These are phyloP conservation scores for Lepidotrigona ventralis DNA, from an alignment of 1,140 invertebrate genomes.

Conservation along the genomic window DNA sequence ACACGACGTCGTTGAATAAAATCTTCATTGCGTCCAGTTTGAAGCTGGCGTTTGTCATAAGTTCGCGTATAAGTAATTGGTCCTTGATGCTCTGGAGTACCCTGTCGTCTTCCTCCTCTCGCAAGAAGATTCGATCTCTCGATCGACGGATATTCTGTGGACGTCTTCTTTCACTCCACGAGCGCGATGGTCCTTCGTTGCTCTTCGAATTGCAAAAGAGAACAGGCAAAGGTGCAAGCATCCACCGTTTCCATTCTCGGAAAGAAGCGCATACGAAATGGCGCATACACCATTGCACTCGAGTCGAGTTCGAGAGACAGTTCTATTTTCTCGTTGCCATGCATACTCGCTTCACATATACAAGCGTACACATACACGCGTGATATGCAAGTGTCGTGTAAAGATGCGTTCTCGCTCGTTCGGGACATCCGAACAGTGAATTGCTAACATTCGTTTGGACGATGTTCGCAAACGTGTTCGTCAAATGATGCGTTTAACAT, in stretches of 20 bases:
- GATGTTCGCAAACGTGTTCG: no score
- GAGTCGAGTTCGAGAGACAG: no score
- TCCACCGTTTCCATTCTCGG: not conserved
- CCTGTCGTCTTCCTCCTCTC: not conserved
- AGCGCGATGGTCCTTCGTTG: no score
- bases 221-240: not conserved
- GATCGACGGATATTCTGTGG: not conserved
- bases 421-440: no score
- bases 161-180: no score
- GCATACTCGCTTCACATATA: constrained; percentile 1
- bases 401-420: no score
- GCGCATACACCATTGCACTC: not conserved
- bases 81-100: not conserved
- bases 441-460: no score
- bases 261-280: not conserved
- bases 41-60: no score
- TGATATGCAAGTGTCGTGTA: not conserved
- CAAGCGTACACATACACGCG: not conserved
- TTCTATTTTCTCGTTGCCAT: not conserved
- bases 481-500: no score
- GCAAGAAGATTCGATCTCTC: not conserved
- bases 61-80: constrained; percentile 4
- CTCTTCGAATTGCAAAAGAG: not conserved
- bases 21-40: not conserved
- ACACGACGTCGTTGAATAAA: not conserved